Conservation (phyloP, 64 coral and sea anemone genomes). For the Montipora cactus region DNA sequence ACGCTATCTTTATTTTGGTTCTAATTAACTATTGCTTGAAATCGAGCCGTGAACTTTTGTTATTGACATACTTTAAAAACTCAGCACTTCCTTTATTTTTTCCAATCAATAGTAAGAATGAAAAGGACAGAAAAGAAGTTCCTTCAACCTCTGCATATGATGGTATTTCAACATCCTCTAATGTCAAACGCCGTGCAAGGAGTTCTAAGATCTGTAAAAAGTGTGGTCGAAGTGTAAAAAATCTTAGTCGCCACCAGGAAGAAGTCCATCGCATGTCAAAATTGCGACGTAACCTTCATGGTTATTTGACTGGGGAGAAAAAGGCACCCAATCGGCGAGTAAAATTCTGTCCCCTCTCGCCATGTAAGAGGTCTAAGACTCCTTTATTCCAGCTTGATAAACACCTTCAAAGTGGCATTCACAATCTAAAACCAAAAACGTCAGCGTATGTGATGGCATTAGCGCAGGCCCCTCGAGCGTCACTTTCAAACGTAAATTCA, state of each 20-base stretch:
- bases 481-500: constrained; percentile 14
- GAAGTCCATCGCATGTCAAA: constrained; percentile 62
- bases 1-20: not conserved
- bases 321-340: constrained; percentile 53
- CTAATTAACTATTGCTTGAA: not conserved
- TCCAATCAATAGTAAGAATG: constrained; percentile 49
- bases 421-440: constrained; percentile 50
- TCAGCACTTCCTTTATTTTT: constrained; percentile 16
- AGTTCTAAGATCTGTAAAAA: constrained; percentile 50
- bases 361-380: constrained; percentile 48
- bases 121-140: constrained; percentile 50
- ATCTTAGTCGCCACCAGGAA: constrained; percentile 58
- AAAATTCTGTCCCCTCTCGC: constrained; percentile 67
- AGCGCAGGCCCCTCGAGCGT: constrained; percentile 39
- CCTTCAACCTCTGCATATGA: constrained; percentile 54
- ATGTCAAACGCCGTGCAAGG: constrained; percentile 37
- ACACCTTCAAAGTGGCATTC: constrained; percentile 49
- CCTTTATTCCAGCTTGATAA: constrained; percentile 63
- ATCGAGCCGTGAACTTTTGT: constrained; percentile 9
- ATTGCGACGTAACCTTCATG: constrained; percentile 45
- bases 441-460: constrained; percentile 35
- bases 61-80: constrained; percentile 5
- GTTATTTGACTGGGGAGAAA: constrained; percentile 46
- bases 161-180: constrained; percentile 33
- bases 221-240: constrained; percentile 43